Percentiles rank a stretch among this genome's conserved stretches.
These are phyloP conservation scores for Spinibarbus caldwelli DNA, from an alignment of 2,797 vertebrate genomes.

Conservation along the genomic window DNA sequence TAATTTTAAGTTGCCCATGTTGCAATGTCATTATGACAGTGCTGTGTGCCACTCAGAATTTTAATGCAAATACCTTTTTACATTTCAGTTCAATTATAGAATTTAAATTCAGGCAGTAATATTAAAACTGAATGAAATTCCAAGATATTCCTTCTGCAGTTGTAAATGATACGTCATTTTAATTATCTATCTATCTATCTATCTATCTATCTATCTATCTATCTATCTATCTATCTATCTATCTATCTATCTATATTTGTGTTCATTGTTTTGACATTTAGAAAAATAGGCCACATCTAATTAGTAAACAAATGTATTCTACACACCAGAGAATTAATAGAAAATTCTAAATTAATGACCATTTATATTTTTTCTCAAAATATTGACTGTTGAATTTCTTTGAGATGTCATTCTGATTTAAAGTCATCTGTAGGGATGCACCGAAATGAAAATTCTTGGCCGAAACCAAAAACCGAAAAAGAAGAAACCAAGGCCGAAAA, in stretches of 20 bases:
- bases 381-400: too few relatives aligned
- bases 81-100: not conserved
- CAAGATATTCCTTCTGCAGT: not conserved
- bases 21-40: not conserved
- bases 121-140: not conserved
- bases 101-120: not conserved
- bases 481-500: too few relatives aligned
- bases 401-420: too few relatives aligned
- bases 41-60: not conserved
- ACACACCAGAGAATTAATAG: not conserved
- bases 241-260: too few relatives aligned
- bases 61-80: not conserved
- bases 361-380: not conserved
- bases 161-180: not conserved
- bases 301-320: not conserved
- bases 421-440: too few relatives aligned
- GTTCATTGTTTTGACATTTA: too few relatives aligned
- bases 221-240: too few relatives aligned
- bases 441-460: too few relatives aligned
- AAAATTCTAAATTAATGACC: not conserved
- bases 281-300: not conserved
- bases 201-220: too few relatives aligned
- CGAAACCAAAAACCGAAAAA: too few relatives aligned
- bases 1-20: not conserved
- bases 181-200: too few relatives aligned